Conservation (phyloP, 2,888 invertebrate genomes). For the Platycnemis pennipes region DNA sequence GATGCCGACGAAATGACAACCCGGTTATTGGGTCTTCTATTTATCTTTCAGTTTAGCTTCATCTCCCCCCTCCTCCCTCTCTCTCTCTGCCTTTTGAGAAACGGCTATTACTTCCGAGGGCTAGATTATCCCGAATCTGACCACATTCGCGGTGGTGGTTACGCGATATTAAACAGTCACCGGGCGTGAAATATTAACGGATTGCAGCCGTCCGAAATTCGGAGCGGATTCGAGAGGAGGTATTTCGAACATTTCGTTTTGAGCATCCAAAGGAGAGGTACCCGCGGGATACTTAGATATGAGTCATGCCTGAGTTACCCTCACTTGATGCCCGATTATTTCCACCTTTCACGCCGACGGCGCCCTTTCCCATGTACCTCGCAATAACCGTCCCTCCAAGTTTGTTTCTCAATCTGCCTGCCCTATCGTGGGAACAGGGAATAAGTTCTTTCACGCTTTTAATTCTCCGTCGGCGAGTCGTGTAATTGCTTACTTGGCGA, state of each 20-base stretch:
- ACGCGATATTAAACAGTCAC: constrained; percentile 1
- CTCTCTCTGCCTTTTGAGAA: neutral
- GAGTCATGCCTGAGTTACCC: neutral
- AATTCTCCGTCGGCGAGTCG: no score
- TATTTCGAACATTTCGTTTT: neutral
- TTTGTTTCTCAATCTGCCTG: no score
- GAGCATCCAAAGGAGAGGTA: neutral
- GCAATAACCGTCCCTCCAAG: no score
- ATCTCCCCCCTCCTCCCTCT: neutral
- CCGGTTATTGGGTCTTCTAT: constrained; percentile 6
- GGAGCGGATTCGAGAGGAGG: neutral
- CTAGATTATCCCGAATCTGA: neutral
- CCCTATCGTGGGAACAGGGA: no score
- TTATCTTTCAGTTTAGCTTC: constrained; percentile 19
- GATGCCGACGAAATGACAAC: neutral
- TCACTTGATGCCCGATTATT: neutral
- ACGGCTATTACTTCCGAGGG: neutral
- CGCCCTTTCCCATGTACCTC: no score
- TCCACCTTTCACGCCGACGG: neutral
- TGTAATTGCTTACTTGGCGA: no score
- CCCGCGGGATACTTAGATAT: neutral
- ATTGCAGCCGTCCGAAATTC: neutral
- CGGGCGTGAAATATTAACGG: constrained; percentile 31
- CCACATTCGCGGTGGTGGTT: neutral
- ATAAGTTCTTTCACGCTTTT: no score